Conservation (phyloP, 2,113 vertebrate genomes). For the Martes martes region DNA sequence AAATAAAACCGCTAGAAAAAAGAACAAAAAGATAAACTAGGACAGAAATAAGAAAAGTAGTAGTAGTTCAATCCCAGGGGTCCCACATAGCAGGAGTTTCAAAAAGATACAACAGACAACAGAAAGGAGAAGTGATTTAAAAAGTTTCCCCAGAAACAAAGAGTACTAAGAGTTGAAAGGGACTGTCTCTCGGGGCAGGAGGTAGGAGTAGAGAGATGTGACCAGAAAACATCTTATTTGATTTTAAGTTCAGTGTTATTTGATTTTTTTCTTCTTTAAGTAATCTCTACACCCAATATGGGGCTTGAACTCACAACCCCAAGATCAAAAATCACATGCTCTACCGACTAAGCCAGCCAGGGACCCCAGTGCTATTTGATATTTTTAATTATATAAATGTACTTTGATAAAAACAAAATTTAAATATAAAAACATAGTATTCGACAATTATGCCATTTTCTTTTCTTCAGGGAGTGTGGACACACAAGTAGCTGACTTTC, state of each 20-base stretch:
- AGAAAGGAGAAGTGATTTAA: neutral
- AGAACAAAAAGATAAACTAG: neutral
- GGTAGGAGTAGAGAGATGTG: neutral
- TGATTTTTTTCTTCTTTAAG: neutral
- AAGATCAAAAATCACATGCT: neutral
- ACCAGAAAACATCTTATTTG: neutral
- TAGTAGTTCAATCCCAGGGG: neutral
- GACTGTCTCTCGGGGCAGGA: neutral
- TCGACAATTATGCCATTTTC: constrained; percentile 9
- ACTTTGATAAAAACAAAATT: constrained; percentile 17
- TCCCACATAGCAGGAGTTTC: neutral
- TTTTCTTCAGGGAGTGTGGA: neutral
- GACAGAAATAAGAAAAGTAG: neutral
- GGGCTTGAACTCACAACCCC: neutral
- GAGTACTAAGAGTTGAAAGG: neutral
- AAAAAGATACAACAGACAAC: neutral
- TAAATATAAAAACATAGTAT: neutral
- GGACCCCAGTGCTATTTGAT: neutral
- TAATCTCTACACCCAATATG: neutral
- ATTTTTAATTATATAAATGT: constrained; percentile 12
- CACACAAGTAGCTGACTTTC: constrained; percentile 2
- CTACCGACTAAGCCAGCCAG: neutral
- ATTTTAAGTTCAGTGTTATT: neutral
- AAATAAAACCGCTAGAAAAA: neutral
- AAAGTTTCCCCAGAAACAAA: neutral